These are phyloP conservation scores for Ctena decussata DNA, from an alignment of 2,888 invertebrate species.

Conservation along the genomic window DNA sequence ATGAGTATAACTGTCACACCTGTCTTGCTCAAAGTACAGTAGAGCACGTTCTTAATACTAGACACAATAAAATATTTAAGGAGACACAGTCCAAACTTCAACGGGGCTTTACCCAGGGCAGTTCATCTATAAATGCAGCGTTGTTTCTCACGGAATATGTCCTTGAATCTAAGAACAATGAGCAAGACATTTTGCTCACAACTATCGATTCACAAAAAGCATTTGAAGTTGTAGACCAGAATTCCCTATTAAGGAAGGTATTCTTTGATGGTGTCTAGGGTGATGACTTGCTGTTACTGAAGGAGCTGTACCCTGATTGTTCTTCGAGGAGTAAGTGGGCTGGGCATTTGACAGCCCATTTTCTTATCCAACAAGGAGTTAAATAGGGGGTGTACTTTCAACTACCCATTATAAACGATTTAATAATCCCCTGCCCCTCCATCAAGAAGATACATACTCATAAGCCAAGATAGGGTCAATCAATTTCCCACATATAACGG, in stretches of 20 bases:
- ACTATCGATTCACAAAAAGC: slow-evolving; percentile 13
- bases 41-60: neutral
- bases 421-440: neutral
- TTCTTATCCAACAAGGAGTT: neutral
- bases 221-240: slow-evolving; percentile 3
- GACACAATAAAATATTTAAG: neutral
- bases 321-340: neutral
- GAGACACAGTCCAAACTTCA: slow-evolving; percentile 11
- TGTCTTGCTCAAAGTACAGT: neutral
- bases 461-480: neutral
- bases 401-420: neutral
- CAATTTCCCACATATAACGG: neutral
- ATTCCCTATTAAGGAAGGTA: neutral
- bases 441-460: neutral
- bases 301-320: neutral
- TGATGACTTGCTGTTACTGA: neutral
- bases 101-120: slow-evolving; percentile 7
- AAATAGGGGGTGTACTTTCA: neutral
- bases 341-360: neutral
- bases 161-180: neutral
- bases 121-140: slow-evolving; percentile 19
- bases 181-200: neutral
- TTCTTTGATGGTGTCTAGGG: neutral
- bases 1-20: slow-evolving; percentile 17
- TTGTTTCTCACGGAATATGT: slow-evolving; percentile 10